Base-by-base conservation (phyloP, 1,140 invertebrate genomes). In the Sycophaga agraensis region DNA sequence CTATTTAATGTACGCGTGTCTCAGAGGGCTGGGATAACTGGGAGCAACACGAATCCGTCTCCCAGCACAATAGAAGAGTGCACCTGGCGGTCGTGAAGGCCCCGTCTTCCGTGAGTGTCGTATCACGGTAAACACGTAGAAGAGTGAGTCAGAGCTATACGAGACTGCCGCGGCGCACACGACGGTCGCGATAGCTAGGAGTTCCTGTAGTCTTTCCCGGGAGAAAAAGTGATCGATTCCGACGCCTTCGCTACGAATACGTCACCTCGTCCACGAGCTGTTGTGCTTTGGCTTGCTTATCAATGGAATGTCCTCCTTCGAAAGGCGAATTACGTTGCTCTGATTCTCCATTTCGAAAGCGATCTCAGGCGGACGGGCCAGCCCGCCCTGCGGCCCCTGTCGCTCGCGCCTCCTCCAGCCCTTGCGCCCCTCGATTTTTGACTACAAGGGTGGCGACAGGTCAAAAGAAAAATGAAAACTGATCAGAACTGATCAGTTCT, bases 261-360 rank as follows among this genome's bases (percentile, higher is more conserved):
- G 68, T 77, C 78, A 85, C 83, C 83, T 84, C 67, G 77, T 77
- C 73, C 81, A 82, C 57, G 79, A 77, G 62, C 77, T 82, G 73
- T 81, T 75, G 73, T 80, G 82, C 59, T 79, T 81, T 31, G 82
- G 74, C 74, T 85, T 87, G 17, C 81, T 80, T 74, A 87, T 86
- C 66, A 87, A 71, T 51, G 85, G 85, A 70, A 87, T 86, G 69
- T 87, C 85, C 74, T 87, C 86, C 74, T 86, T 87, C 24, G 83
- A 84, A 57, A 83, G 76, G 59, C 78, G 76, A 76, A 84, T 81
- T 12, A 46, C 67, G 74, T 79, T 77, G 69, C 76, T 77, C 66
- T 84, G 77, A 61, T 80, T 80, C 77, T 84, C 76, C 83, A 84
- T 82, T 81, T 81, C 61, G 46, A 63, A 55, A n/a, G 40, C 40